Evolutionary conservation across 2,888 invertebrate species (phyloP), one percentile per base, ranked within the genome.

Genomic region (Leistus spinibarbis): DNA sequence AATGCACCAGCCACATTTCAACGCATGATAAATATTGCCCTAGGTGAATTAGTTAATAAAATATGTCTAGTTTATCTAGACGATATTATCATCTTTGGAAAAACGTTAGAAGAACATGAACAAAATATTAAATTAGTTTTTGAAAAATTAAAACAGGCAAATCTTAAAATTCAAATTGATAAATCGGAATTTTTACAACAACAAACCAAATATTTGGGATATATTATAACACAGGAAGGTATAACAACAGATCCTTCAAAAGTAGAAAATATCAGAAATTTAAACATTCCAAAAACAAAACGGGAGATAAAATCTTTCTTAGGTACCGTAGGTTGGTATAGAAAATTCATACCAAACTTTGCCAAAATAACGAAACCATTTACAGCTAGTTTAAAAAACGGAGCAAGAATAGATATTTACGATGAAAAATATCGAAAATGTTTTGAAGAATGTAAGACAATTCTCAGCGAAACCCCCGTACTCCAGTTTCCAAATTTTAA

Each of bases 161-260:
- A 70, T 5, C n/a, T 70, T 1, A 70, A 70, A 70, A 53, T 70
- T 3, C 63, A 70, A 17, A 53, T 62, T 2, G 70, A 63, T 3
- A 70, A 70, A 63, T 53, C 53, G 1, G 63, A 63, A 70, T 70
- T 70, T 20, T 66, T 81, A 0, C 64, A 79, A 22, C 69, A 76
- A n/a, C 81, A 82, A 80, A 81, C 84, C 13, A 80, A 80, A 0
- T 84, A 81, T 69, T 67, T 85, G 20, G 83, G 84, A 1, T 82
- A 83, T 57, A 79, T 83, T 3, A 77, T 83, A n/a, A 78, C 77
- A 77, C 77, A 78, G 3, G 79, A 81, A 0, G 80, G 80, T n/a
- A 77, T 81, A 13, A 81, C 76, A 60, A 81, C 82, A 10, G 79
- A 82, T 60, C 81, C 81, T 0, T 77, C 78, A 0, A 82, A 82